Percentiles rank a stretch among this genome's conserved stretches.
Conservation (phyloP, 2,888 invertebrate species). For the Craniophora ligustri region DNA sequence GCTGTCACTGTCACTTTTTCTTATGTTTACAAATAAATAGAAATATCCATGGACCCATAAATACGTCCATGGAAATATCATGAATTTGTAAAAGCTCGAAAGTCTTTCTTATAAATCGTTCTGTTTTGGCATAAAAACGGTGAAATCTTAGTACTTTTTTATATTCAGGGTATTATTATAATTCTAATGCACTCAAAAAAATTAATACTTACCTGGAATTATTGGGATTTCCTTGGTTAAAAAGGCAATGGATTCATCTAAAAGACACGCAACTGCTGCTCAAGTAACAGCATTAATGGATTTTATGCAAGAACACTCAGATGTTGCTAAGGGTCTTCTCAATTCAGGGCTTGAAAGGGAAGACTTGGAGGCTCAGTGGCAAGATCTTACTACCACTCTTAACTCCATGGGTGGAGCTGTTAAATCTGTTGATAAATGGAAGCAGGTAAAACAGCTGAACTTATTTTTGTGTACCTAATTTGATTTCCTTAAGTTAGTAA, state of each 20-base stretch:
- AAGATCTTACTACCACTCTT: conserved; percentile 51
- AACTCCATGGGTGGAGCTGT: conserved; percentile 55
- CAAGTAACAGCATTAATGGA: conserved; percentile 61
- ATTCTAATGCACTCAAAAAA: not conserved
- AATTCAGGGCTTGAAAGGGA: conserved; percentile 56
- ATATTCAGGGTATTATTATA: too few relatives aligned
- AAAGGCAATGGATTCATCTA: conserved; percentile 52
- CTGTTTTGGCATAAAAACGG: too few relatives aligned
- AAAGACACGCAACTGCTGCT: conserved; percentile 57
- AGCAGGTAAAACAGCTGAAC: conserved; percentile 53
- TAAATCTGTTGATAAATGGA: conserved; percentile 64
- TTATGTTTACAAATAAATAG: too few relatives aligned
- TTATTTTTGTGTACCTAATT: not conserved
- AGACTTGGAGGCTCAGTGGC: conserved; percentile 58
- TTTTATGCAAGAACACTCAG: conserved; percentile 60
- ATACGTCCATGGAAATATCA: too few relatives aligned
- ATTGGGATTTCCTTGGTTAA: conserved; percentile 7
- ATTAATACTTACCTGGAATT: not conserved
- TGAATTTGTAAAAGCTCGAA: too few relatives aligned
- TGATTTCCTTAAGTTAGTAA: too few relatives aligned
- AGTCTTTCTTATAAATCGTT: too few relatives aligned
- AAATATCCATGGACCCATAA: too few relatives aligned
- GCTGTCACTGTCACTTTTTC: too few relatives aligned
- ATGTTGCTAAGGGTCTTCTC: conserved; percentile 52
- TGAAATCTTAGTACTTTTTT: too few relatives aligned